Percentiles rank a stretch among this genome's conserved stretches.
Evolutionary conservation across 2,113 vertebrate genomes (phyloP).

Genomic region (Donacobius atricapilla): DNA sequence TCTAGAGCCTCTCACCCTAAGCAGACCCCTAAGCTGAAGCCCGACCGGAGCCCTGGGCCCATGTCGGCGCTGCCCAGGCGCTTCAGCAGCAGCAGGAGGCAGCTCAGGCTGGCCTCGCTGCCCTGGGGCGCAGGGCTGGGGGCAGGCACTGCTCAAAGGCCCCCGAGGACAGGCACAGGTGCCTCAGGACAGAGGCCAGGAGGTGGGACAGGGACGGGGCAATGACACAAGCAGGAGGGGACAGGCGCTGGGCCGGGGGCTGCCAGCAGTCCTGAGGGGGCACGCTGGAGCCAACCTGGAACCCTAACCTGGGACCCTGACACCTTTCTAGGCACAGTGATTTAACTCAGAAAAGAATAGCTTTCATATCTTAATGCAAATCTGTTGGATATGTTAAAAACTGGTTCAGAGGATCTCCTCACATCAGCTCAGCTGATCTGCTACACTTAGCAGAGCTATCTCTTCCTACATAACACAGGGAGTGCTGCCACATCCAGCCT

Average conservation of each 20-base stretch:
- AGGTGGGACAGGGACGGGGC: not conserved
- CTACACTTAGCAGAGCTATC: slow-evolving; percentile 37
- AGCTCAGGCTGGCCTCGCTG: not conserved
- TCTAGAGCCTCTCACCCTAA: not conserved
- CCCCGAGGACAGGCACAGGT: too few relatives aligned
- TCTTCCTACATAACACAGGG: not conserved
- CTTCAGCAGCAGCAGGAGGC: not conserved
- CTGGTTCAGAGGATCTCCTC: slow-evolving; percentile 23
- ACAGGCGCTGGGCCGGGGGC: not conserved
- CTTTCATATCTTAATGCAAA: slow-evolving; percentile 49
- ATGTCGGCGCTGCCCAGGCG: not conserved
- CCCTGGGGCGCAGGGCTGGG: too few relatives aligned
- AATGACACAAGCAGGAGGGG: not conserved
- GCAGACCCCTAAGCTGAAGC: not conserved
- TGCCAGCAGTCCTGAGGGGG: not conserved
- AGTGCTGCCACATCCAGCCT: not conserved
- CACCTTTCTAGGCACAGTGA: not conserved
- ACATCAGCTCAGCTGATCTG: slow-evolving; percentile 49
- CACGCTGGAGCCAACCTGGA: not conserved
- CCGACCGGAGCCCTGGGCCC: too few relatives aligned
- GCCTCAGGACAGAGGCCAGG: not conserved
- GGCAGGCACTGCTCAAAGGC: not conserved
- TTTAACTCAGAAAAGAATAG: slow-evolving; percentile 22
- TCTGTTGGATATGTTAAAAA: slow-evolving; percentile 46
- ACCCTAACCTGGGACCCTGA: not conserved